Conservation (phyloP, 1,140 invertebrate species). For the Temnothorax curvispinosus region DNA sequence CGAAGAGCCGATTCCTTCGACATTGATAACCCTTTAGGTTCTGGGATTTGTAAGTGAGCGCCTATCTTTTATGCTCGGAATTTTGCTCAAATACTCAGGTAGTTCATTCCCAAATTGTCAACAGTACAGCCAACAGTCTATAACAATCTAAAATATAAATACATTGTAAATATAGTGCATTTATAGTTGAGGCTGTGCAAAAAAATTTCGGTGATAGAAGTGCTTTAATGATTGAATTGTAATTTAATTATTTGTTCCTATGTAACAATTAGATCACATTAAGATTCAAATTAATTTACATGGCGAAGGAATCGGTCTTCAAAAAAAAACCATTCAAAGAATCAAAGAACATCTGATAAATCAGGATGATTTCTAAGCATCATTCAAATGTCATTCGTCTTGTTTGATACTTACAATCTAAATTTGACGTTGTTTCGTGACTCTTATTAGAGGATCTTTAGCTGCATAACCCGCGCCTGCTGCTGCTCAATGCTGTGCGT, state of each 20-base stretch:
- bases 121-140: background rate
- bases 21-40: background rate
- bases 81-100: background rate
- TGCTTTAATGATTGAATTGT: background rate
- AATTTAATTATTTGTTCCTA: background rate
- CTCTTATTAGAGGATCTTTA: slow-evolving; percentile 24
- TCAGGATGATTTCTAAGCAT: background rate
- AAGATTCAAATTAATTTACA: background rate
- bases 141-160: background rate
- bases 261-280: background rate
- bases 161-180: background rate
- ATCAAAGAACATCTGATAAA: background rate
- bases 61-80: background rate
- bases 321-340: background rate
- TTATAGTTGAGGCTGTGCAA: background rate
- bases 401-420: background rate
- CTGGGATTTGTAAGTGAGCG: background rate
- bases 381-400: background rate
- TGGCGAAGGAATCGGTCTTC: background rate
- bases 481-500: background rate
- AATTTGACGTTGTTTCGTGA: slow-evolving; percentile 6
- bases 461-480: background rate
- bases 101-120: background rate
- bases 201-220: background rate
- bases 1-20: background rate